These are phyloP conservation scores for Chrysomallon squamiferum DNA, from an alignment of 1,140 invertebrate species.

Conservation along the genomic window DNA sequence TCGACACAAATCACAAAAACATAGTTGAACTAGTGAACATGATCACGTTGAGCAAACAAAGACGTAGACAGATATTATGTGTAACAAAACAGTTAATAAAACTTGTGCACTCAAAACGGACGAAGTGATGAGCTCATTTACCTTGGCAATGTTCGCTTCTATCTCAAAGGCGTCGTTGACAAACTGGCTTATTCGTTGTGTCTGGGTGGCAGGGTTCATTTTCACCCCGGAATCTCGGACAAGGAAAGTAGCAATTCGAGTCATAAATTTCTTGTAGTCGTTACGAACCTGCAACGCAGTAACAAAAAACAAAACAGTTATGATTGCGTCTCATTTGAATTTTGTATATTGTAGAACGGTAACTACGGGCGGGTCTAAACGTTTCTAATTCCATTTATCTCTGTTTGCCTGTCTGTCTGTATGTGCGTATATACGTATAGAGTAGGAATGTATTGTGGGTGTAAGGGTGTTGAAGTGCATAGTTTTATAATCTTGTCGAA, in stretches of 20 bases:
- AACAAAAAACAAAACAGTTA: neutral
- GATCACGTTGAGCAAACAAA: no score
- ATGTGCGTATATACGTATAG: no score
- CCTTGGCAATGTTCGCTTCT: neutral
- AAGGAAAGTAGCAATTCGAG: neutral
- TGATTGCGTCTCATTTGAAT: neutral
- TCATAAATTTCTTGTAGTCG: constrained; percentile 1
- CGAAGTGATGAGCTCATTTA: no score
- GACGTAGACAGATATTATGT: no score
- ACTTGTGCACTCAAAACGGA: no score
- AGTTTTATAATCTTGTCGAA: no score
- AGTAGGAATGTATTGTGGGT: no score
- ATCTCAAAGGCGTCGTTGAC: neutral
- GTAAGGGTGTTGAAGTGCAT: no score
- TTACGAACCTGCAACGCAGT: neutral
- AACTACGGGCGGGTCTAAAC: neutral
- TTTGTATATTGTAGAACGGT: neutral
- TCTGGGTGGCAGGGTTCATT: neutral
- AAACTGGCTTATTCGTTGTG: neutral
- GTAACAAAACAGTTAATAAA: no score
- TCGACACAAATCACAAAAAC: no score
- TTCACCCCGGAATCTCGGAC: neutral
- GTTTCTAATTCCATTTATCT: neutral
- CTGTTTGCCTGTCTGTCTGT: no score
- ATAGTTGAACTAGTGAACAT: no score